These are phyloP conservation scores for Apeira syringaria DNA, from an alignment of 2,888 invertebrate species.

Conservation along the genomic window DNA sequence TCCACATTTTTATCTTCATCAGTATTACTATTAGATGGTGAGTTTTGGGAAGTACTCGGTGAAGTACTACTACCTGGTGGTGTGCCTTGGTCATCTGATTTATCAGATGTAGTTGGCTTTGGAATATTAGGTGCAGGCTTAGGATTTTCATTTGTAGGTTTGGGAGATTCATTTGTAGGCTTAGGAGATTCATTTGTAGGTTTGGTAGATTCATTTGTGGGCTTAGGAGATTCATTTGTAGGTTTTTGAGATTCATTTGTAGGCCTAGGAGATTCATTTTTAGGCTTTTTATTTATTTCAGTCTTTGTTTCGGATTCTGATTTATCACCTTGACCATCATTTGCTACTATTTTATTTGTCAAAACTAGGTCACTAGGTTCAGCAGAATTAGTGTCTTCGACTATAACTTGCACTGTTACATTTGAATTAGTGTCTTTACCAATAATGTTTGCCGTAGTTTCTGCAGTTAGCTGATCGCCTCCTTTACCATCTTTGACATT, in stretches of 20 bases:
- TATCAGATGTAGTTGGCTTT: not conserved
- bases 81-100: not conserved
- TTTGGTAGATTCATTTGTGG: not conserved
- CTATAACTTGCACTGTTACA: constrained; percentile 10
- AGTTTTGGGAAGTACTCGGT: not conserved
- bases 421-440: constrained; percentile 2
- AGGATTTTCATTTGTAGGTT: too few species aligned
- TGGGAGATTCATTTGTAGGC: not conserved
- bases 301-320: constrained; percentile 13
- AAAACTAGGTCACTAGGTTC: constrained; percentile 2
- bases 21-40: not conserved
- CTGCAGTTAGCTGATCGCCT: constrained; percentile 2
- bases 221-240: not conserved
- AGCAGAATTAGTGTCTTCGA: constrained; percentile 6
- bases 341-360: constrained; percentile 12
- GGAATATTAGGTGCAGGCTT: too few species aligned
- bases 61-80: not conserved
- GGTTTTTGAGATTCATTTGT: not conserved
- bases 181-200: not conserved
- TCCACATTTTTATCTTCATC: not conserved
- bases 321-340: constrained; percentile 7
- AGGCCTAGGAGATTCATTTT: not conserved
- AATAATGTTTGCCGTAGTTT: constrained; percentile 8
- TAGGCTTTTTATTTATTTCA: not conserved
- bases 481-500: constrained; percentile 3